Evolutionary conservation across 2,113 vertebrate genomes (phyloP), one percentile per base, ranked within the genome.

Genomic region (Probosciger aterrimus): DNA sequence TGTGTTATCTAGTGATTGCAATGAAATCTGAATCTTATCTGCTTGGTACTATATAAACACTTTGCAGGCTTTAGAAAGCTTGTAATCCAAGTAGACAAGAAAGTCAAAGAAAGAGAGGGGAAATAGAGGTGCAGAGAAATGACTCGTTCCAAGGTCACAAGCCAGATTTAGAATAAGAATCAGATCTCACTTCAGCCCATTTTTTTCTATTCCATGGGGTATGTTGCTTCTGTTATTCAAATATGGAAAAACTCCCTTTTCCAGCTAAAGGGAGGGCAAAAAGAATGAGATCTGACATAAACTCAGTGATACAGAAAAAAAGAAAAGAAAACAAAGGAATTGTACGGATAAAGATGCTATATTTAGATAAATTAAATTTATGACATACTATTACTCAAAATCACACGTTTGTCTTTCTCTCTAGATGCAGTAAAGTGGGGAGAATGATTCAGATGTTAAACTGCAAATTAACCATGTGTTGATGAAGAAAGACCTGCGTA

Each of bases 401-500:
- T 77, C 49, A n/a, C 19, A 76, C 23, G 33, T 90, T 70, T 87
- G 10, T 81, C 49, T 95, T 89, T 94, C 16, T 92, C 57, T 85
- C 23, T 73, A 97, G 97, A 94, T 96, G 87, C 93, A 63, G 57
- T 95, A 79, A 95, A 92, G 35, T 53, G 68, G 24, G 27, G 47
- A 95, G 65, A 67, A 82, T 35, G 41, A 82, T 88, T 85, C 60
- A 89, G 82, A 88, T 55, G 80, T 88, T 82, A 89, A 80, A 41
- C 82, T 49, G 9, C 55, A 78, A 68, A 82, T 5, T 71, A 62
- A 68, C 80, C 60, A 62, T 53, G 53, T 84, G 52, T 41, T 78
- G 73, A 95, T 59, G 77, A 71, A 83, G 96, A 31, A 81, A 20
- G 60, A 94, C 60, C 79, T 87, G 31, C 91, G 33, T 35, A 60